Base-by-base conservation (phyloP, 2,797 vertebrate genomes). In the Pempheris klunzingeri region DNA sequence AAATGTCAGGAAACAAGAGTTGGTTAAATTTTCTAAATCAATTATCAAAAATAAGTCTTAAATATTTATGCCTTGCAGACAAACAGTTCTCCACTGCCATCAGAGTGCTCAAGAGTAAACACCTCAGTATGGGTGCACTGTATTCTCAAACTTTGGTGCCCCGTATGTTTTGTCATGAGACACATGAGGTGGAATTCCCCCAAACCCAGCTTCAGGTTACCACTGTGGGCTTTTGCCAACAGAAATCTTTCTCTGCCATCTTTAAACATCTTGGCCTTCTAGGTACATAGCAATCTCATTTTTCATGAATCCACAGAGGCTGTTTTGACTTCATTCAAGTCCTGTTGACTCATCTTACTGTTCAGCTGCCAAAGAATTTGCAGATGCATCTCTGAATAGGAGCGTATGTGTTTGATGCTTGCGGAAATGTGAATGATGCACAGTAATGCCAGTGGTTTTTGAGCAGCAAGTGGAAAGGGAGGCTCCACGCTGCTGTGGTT, bases 401-500 rank as follows among this genome's bases (percentile, higher is more conserved):
- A 46, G 41, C 11, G 22, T 14, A 47, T 60, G 63, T 62, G 70
- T 87, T 75, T 71, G 67, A 77, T 80, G 71, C 67, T 11, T 13
- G 47, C 28, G 38, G 34, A 78, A 83, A 78, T 78, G 58, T 59
- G 64, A 70, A 70, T 70, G 64, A 32, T 55, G 32, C 64, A 49
- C 46, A 71, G 28, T 70, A 49, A 49, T 46, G 65, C 68, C 44
- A 53, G 68, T 49, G 71, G 71, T 81, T 77, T n/a, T 62, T 38
- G 18, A 79, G 76, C 65, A 28, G 62, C 50, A 65, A 75, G 68
- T 67, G 78, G 59, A 77, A 69, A 83, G 74, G 83, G 75, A 84
- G 83, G 81, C 71, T 82, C 63, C 71, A 82, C 0, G 79, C 78
- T 41, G 30, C 61, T 81, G 82, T 61, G 75, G 85, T 86, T 84